Evolutionary conservation across 2,113 vertebrate genomes (phyloP), one percentile per base, ranked within the genome.

Genomic region (Myiozetetes cayanensis): DNA sequence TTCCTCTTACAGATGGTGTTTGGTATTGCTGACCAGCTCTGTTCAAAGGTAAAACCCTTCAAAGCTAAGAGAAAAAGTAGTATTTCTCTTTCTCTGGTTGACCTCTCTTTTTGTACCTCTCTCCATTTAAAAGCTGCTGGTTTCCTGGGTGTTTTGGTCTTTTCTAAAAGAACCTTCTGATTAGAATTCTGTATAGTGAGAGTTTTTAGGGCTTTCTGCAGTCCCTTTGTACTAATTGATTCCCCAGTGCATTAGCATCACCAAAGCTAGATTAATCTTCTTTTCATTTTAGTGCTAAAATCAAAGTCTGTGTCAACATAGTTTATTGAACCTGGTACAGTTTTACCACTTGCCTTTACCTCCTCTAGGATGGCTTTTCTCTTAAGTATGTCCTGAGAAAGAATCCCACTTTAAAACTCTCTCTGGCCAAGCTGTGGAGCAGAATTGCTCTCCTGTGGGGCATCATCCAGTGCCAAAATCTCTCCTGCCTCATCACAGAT

Each of bases 221-320:
- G 55, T 47, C 27, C 39, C 31, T 91, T 93, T 92, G 72, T 84
- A 77, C 43, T 80, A 90, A 83, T 31, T 88, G 75, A 74, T 93
- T 84, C 43, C 63, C 23, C 47, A 71, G 33, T 67, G 43, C 82
- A 93, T 88, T 95, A 93, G 65, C 67, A 93, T 88, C 27, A 80
- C 71, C 72, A 96, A 93, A 74, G 47, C 63, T 74, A 87, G 59
- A 88, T 90, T 83, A 93, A 84, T 96, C 85, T 83, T 93, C 71
- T 93, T 95, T 95, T 90, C 53, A 56, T 85, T 90, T 94, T 74
- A 41, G 39, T 65, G 47, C 67, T 49, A 65, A 87, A 67, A 68
- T 67, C 71, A 82, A 68, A 62, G 84, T 59, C 35, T 82, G 53
- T 82, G 74, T 92, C 87, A 91, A 39, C 74, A 52, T 55, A 61